A percentile compares a stretch with the other conserved stretches of the same genome.
Conservation (phyloP, 2,888 invertebrate genomes). For the Heliconius cydno region DNA sequence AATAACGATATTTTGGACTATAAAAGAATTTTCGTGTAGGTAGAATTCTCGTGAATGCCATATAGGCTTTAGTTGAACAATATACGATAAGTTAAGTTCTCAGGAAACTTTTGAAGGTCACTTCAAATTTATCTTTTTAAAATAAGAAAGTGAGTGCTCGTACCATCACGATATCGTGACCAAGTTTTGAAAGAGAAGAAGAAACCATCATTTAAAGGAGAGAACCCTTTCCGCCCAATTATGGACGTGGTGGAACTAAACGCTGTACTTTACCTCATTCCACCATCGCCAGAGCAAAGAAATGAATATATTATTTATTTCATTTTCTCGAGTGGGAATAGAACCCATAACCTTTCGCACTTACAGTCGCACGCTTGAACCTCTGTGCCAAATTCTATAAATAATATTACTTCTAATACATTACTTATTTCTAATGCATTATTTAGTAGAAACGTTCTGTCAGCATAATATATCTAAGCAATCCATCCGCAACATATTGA, state of each 20-base stretch:
- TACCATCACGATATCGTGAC: neutral
- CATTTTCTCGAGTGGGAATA: neutral
- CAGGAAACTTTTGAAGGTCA: slow-evolving; percentile 37
- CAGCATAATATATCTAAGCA: neutral
- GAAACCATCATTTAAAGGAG: neutral
- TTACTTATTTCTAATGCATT: neutral
- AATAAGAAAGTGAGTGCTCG: neutral
- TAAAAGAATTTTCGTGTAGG: slow-evolving; percentile 42
- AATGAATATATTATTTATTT: neutral
- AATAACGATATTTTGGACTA: slow-evolving; percentile 32
- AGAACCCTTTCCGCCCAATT: neutral
- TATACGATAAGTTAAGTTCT: slow-evolving; percentile 38
- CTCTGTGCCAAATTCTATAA: neutral
- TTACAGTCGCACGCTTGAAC: neutral
- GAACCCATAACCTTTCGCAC: neutral
- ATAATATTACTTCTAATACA: neutral
- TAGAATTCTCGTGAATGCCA: slow-evolving; percentile 41
- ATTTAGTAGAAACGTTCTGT: neutral
- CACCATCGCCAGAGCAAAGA: no score
- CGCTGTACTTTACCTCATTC: neutral
- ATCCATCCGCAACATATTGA: neutral
- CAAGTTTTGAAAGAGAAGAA: neutral
- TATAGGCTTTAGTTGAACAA: slow-evolving; percentile 42
- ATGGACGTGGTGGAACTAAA: neutral
- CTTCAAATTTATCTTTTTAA: neutral